Evolutionary conservation across 2,797 vertebrate genomes (phyloP).

Genomic region (Myotis findleyi): DNA sequence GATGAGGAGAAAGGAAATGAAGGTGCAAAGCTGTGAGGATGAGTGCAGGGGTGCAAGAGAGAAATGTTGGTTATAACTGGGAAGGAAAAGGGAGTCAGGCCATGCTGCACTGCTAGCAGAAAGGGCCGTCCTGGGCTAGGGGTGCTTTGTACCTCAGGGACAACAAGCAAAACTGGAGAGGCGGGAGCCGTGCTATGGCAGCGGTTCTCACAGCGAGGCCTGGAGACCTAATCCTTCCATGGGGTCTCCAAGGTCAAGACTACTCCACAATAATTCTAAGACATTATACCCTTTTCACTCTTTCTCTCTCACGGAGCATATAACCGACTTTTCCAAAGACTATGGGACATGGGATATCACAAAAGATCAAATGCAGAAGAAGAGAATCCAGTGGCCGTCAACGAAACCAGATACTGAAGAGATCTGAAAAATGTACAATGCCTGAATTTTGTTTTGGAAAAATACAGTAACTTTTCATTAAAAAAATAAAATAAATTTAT

Average conservation of each 20-base stretch:
- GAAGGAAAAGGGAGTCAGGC: neutral
- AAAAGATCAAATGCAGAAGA: neutral
- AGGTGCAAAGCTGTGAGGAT: neutral
- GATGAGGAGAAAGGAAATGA: neutral
- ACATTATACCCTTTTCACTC: neutral
- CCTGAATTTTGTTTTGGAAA: conserved; percentile 18
- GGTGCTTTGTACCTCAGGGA: neutral
- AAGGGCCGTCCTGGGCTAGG: neutral
- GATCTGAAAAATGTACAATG: neutral
- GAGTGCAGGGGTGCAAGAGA: neutral
- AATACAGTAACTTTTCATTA: neutral
- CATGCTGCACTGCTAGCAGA: neutral
- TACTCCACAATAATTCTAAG: neutral
- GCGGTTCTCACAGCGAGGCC: neutral
- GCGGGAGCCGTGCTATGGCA: neutral
- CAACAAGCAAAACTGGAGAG: neutral
- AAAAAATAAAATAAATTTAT: neutral
- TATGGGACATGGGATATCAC: neutral
- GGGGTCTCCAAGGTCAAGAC: neutral
- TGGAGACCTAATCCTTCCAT: neutral
- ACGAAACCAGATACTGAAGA: neutral
- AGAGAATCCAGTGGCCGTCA: neutral
- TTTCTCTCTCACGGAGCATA: neutral
- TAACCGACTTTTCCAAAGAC: conserved; percentile 11
- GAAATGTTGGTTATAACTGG: neutral